Conservation (phyloP, 2,797 vertebrate genomes). For the Lepus oiostolus region DNA sequence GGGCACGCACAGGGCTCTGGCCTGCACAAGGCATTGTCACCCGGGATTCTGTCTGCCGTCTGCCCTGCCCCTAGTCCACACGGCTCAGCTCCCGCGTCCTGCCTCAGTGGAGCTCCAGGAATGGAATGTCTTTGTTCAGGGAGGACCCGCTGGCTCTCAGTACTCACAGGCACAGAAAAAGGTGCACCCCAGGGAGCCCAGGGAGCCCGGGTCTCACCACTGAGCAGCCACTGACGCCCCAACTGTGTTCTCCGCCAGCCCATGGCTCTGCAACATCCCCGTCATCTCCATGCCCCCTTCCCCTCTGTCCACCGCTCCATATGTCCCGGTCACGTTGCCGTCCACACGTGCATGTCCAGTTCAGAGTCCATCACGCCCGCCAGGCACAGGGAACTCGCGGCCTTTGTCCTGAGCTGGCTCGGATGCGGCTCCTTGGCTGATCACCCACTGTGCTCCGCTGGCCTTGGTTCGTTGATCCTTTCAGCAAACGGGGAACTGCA, state of each 20-base stretch:
- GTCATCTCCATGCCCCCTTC: background rate
- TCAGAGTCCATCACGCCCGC: background rate
- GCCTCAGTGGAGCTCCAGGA: background rate
- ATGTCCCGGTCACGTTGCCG: background rate
- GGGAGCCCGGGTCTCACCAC: background rate
- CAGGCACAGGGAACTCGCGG: background rate
- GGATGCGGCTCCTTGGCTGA: background rate
- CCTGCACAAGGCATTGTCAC: too few species aligned
- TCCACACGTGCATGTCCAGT: background rate
- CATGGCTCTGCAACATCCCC: background rate
- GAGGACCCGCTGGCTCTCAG: too few species aligned
- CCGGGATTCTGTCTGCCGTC: background rate
- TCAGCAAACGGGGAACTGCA: too few species aligned
- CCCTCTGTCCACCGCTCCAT: background rate
- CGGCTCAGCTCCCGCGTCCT: background rate
- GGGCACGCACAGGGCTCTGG: too few species aligned
- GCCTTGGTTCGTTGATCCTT: background rate
- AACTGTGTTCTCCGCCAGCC: background rate
- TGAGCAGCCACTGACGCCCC: background rate
- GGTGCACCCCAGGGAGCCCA: background rate
- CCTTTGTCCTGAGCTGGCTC: fast-evolving
- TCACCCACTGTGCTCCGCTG: too few species aligned
- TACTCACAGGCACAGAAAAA: background rate
- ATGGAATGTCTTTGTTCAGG: background rate
- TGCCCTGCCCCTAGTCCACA: background rate